Percentiles rank a stretch among this genome's conserved stretches.
Conservation (phyloP, 2,888 invertebrate species). For the Seira sanloemensis region DNA sequence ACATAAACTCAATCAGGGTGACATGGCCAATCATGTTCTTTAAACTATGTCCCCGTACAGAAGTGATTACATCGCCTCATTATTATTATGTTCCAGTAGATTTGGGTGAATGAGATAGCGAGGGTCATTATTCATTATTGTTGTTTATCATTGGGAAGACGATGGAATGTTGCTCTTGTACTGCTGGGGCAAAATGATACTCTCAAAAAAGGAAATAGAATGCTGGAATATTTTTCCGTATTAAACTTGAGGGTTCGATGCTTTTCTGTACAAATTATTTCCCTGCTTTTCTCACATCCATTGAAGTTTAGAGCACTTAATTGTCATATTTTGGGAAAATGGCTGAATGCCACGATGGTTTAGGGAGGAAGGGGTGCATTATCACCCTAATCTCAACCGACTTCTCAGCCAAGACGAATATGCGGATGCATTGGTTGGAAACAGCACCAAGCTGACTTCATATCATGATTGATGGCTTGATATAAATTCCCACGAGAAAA, state of each 20-base stretch:
- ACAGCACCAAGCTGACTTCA: no score
- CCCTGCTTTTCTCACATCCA: no score
- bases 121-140: neutral
- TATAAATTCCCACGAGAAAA: no score
- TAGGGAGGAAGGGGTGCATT: no score
- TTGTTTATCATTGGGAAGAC: neutral
- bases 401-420: no score
- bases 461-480: no score
- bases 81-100: conserved; percentile 5
- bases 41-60: neutral
- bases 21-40: neutral
- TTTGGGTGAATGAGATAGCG: neutral
- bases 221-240: neutral
- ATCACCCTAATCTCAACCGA: no score
- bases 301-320: no score
- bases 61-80: neutral
- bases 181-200: neutral
- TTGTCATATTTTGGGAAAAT: no score
- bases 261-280: neutral
- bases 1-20: neutral
- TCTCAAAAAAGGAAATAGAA: neutral
- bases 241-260: neutral
- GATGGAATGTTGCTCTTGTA: neutral
- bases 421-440: no score
- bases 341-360: no score